Base-by-base conservation (phyloP, 2,113 vertebrate genomes). In the Aphyosemion australe region DNA sequence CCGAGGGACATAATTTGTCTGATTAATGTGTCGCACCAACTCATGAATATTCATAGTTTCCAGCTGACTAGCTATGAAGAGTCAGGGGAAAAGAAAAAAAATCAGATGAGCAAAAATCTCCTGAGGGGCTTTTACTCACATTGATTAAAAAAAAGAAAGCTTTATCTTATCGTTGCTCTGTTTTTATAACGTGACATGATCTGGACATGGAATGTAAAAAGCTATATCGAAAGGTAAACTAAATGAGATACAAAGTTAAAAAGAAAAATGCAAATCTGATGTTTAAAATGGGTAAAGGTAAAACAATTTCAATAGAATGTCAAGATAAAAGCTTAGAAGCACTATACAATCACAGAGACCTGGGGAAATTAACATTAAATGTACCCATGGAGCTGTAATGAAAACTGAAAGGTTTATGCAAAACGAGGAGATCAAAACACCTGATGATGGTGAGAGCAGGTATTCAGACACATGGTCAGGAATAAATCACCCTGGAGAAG, bases 1-100 rank as follows among this genome's bases (percentile, higher is more conserved):
- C 85, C 81, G 5, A 72, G 72, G 21, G 4, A 80, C 76, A 79
- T 83, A 79, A 84, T 83, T 82, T 67, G 62, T 75, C 72, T 85
- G 79, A 89, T 87, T 72, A 90, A 89, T 86, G 78, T 83, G 80
- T 78, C 69, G 20, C 2, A 48, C 65, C 69, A 66, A 72, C 69
- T 84, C 70, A 75, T 89, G 78, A 87, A 87, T 88, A 91, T 89
- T 77, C 79, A 87, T 71, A 9, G 4, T 71, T 84, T 83, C 65
- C 77, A 77, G 61, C 74, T 85, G 86, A 82, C 37, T 82, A 60
- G 61, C 59, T 60, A 61, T 74, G 57, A 53, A 80, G 32, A 70
- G 51, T 62, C 57, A 63, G n/a, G 49, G n/a, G 37, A 21, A 58
- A 69, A 41, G 53, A 42, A 61, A 55, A 42, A 47, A 67, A 18